phyloP scores from a whole-genome alignment of 2,113 vertebrate species.

The Thermophis baileyi region DNA sequence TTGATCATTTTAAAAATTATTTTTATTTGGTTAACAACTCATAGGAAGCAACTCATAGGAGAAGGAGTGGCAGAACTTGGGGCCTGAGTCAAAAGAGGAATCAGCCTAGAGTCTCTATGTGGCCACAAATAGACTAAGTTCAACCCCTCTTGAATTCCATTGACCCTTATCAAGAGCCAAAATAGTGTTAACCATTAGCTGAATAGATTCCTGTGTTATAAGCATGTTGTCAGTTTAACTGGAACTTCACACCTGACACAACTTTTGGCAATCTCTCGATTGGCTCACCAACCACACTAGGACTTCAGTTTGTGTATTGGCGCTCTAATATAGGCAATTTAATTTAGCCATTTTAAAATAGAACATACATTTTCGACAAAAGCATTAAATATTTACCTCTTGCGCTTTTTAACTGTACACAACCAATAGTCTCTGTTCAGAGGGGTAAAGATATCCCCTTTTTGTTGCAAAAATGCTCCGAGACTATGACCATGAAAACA shows the following conservation, averaged over 20 bases:
- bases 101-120: neutral
- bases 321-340: neutral
- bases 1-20: neutral
- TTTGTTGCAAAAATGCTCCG: conserved; percentile 62
- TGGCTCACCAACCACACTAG: neutral
- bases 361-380: conserved; percentile 1
- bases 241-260: neutral
- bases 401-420: conserved; percentile 66
- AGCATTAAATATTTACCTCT: conserved; percentile 59
- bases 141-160: neutral
- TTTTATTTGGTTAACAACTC: neutral
- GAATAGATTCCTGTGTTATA: neutral
- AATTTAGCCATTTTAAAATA: neutral
- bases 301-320: neutral
- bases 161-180: neutral
- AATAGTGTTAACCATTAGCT: neutral
- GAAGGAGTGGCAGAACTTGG: neutral
- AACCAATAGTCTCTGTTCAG: conserved; percentile 82
- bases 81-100: neutral
- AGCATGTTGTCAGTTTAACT: neutral
- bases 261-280: neutral
- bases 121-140: neutral
- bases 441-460: conserved; percentile 37
- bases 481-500: conserved; percentile 79
- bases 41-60: neutral